Evolutionary conservation across 2,888 invertebrate genomes (phyloP), one percentile per base, ranked within the genome.

Genomic region (Eilema sororculum): DNA sequence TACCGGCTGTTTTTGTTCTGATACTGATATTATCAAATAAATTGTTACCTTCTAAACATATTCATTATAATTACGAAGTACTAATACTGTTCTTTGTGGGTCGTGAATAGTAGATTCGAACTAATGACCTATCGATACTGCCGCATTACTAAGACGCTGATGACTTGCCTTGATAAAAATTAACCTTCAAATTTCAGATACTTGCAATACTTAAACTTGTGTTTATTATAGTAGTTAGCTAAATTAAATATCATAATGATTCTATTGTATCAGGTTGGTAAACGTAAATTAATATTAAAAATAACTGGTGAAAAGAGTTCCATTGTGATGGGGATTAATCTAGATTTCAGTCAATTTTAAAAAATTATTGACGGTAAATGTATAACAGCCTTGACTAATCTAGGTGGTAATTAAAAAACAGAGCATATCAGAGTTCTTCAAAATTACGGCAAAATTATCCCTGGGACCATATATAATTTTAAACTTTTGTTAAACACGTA

Each of bases 81-180:
- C 52, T 52, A 52, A n/a, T 67, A 30, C 25, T 41, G n/a, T 63
- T 66, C n/a, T 61, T 65, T 68, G 65, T 73, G 69, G 66, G 70
- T 78, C 78, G 76, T 80, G 79, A 75, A 80, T 67, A 78, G 63
- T 78, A 76, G 66, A 82, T 80, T 72, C 71, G 71, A 81, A 82
- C 75, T 77, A 82, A 81, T 80, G 81, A 84, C 81, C 81, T 82
- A 84, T 82, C 67, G 75, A 73, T 78, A 85, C 86, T 87, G 78
- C 87, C 87, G 87, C 87, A 86, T 87, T 86, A 84, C 81, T 82
- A 73, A 78, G 79, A 85, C 80, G 77, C 74, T 70, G 78, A 84
- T 80, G 81, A 76, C 74, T 83, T 82, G 79, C 78, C 72, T 71
- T 41, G 86, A 86, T 87, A 84, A 77, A 71, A 76, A 82, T 79